Conservation (phyloP, 2,113 vertebrate genomes). For the Gopherus flavomarginatus region DNA sequence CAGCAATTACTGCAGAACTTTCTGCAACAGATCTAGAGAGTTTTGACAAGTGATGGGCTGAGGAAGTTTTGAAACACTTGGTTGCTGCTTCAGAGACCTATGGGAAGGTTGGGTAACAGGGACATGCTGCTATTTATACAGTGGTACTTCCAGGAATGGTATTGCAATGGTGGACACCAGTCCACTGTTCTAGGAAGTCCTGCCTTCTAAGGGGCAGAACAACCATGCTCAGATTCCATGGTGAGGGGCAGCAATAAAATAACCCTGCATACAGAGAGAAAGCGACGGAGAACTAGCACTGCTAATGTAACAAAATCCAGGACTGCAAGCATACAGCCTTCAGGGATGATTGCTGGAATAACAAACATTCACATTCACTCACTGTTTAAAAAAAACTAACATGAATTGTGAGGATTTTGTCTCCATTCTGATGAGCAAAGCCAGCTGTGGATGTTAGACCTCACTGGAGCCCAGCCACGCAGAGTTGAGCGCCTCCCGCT, state of each 20-base stretch:
- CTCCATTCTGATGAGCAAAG: background rate
- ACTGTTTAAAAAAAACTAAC: background rate
- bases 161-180: background rate
- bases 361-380: background rate
- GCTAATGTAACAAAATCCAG: background rate
- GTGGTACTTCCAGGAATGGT: background rate
- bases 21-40: background rate
- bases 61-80: fast-evolving
- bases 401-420: background rate
- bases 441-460: background rate
- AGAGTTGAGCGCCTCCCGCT: too few species aligned
- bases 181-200: background rate
- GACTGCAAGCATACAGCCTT: fast-evolving
- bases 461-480: background rate
- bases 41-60: background rate
- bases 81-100: fast-evolving
- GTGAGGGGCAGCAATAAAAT: background rate
- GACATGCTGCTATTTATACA: fast-evolving
- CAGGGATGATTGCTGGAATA: background rate
- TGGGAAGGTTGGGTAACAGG: background rate
- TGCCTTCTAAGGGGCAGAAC: background rate
- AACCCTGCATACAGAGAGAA: background rate
- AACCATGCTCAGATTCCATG: background rate
- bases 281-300: background rate
- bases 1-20: background rate